Evolutionary conservation across 92 coral and sea anemone genomes (phyloP).

Genomic region (Isaurus tuberculatus): DNA sequence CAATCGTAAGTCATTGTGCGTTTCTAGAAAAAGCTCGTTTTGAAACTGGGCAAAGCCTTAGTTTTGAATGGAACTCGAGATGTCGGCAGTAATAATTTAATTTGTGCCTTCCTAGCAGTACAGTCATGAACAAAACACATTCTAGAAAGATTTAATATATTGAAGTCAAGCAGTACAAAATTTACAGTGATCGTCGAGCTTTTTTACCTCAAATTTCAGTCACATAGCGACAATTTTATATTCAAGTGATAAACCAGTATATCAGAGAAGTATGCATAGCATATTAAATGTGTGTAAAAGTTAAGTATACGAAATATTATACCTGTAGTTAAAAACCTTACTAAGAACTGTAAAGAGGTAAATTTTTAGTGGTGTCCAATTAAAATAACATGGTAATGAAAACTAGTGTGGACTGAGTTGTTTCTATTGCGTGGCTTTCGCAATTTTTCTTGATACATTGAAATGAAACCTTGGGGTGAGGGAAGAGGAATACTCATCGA

Average conservation of each 20-base stretch:
- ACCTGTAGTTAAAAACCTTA: conserved; percentile 9
- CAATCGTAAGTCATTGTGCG: too few species aligned
- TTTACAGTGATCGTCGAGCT: background rate
- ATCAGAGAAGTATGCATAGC: conserved; percentile 25
- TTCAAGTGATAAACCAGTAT: background rate
- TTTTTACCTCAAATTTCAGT: background rate
- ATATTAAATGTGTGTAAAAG: conserved; percentile 19
- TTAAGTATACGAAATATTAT: conserved; percentile 18
- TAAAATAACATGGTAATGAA: conserved; percentile 21
- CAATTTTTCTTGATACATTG: too few species aligned
- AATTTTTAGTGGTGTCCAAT: conserved; percentile 37
- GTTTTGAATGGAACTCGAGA: background rate
- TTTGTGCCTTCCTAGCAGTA: background rate
- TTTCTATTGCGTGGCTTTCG: background rate
- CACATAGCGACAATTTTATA: conserved; percentile 21
- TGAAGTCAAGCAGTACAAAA: background rate
- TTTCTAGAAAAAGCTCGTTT: too few species aligned
- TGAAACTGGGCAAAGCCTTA: too few species aligned
- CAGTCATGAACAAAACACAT: background rate
- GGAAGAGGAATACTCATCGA: too few species aligned
- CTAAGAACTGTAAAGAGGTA: conserved; percentile 26
- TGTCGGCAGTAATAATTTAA: background rate
- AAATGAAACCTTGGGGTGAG: too few species aligned
- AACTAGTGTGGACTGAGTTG: background rate
- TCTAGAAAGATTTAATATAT: background rate